A percentile compares a stretch with the other conserved stretches of the same genome.
Conservation (phyloP, 1,140 invertebrate species). For the Drosophila malerkotliana region DNA sequence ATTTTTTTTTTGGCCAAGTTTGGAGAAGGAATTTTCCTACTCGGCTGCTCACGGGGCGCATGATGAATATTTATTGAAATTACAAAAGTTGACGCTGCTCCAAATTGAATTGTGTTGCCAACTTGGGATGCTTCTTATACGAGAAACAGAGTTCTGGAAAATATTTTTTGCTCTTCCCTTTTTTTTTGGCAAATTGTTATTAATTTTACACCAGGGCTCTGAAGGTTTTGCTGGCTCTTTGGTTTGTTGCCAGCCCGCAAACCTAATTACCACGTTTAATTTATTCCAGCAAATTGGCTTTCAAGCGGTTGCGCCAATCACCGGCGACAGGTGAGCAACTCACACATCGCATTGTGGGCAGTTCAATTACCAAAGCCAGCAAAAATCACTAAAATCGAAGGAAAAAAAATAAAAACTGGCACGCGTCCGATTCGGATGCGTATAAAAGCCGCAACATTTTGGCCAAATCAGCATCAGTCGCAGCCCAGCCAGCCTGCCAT, state of each 20-base stretch:
- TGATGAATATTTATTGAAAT: conserved; percentile 83
- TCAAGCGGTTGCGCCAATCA: conserved; percentile 55
- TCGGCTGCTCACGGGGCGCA: conserved; percentile 62
- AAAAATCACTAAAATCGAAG: conserved; percentile 2
- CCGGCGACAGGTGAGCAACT: conserved; percentile 21
- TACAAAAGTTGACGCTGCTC: conserved; percentile 74
- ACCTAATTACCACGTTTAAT: conserved; percentile 75
- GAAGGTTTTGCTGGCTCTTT: conserved; percentile 6
- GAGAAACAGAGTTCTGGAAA: conserved; percentile 12
- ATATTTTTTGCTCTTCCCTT: conserved; percentile 12
- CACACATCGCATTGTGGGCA: conserved; percentile 67
- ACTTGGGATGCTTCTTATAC: conserved; percentile 64
- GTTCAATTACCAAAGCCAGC: conserved; percentile 40
- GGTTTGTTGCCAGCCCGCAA: conserved; percentile 14
- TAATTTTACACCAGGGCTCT: conserved; percentile 69
- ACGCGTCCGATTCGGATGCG: conserved; percentile 68
- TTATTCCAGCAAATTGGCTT: conserved; percentile 72
- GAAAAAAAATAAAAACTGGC: conserved; percentile 35
- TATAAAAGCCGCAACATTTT: conserved; percentile 67
- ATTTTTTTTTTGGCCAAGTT: conserved; percentile 56
- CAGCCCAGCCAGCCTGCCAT: conserved; percentile 44
- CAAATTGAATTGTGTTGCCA: conserved; percentile 81
- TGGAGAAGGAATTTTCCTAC: conserved; percentile 64
- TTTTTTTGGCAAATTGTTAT: conserved; percentile 76
- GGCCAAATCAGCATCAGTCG: conserved; percentile 73